Evolutionary conservation across 2,888 invertebrate genomes (phyloP).

Genomic region (Drepana falcataria): DNA sequence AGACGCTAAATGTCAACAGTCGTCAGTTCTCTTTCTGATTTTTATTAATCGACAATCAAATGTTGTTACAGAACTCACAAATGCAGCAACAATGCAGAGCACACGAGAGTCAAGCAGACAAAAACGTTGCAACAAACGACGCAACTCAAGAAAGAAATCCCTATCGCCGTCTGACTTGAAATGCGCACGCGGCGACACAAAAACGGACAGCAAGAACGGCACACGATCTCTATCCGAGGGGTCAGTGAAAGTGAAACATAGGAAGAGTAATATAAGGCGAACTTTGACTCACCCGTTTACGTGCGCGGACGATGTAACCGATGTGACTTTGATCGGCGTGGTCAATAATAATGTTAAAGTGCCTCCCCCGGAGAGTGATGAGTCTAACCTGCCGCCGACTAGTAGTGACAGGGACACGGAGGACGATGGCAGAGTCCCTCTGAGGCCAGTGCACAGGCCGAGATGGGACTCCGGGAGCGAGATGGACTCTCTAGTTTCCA

Average conservation of each 20-base stretch:
- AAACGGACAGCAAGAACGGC: constrained; percentile 57
- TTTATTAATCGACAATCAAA: constrained; percentile 10
- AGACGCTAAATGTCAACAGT: not conserved
- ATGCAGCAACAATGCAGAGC: constrained; percentile 68
- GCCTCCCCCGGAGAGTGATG: constrained; percentile 63
- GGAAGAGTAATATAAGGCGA: constrained; percentile 70
- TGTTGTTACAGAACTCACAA: constrained; percentile 54
- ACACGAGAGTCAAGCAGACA: constrained; percentile 67
- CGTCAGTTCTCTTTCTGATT: not conserved
- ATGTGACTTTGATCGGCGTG: constrained; percentile 53
- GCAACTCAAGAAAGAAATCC: constrained; percentile 74
- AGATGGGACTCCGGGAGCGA: constrained; percentile 75
- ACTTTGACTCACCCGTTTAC: constrained; percentile 73
- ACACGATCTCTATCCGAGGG: constrained; percentile 69
- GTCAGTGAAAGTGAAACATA: constrained; percentile 70
- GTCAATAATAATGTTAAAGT: constrained; percentile 53
- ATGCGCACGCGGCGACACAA: constrained; percentile 50
- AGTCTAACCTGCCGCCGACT: constrained; percentile 68
- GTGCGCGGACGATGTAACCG: constrained; percentile 51
- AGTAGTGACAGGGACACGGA: constrained; percentile 75
- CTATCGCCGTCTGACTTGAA: constrained; percentile 70
- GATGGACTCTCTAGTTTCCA: constrained; percentile 80
- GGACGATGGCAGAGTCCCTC: constrained; percentile 56
- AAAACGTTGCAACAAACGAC: constrained; percentile 67
- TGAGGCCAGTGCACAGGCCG: constrained; percentile 48